These are phyloP conservation scores for Drosophila serrata DNA, from an alignment of 1,140 invertebrate genomes.

Conservation along the genomic window DNA sequence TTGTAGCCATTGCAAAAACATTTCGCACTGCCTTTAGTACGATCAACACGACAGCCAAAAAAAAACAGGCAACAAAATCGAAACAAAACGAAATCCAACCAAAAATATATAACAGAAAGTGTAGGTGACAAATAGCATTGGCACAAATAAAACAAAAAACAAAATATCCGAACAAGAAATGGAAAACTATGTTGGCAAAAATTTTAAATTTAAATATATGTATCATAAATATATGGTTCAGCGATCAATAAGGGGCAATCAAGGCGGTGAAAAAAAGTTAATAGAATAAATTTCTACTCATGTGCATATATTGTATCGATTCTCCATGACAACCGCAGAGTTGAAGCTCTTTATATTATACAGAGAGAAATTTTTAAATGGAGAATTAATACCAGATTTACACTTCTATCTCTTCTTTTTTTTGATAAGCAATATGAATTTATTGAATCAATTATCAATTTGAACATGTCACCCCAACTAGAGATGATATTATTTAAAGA, in stretches of 20 bases:
- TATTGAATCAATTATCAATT: no score
- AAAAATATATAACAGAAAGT: constrained; percentile 49
- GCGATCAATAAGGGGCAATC: constrained; percentile 5
- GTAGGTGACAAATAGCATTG: constrained; percentile 70
- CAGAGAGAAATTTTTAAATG: no score
- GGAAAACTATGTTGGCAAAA: constrained; percentile 51
- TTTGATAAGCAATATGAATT: no score
- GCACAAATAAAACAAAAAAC: constrained; percentile 10
- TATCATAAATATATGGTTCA: constrained; percentile 49
- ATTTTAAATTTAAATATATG: constrained; percentile 41
- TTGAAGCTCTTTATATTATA: neutral
- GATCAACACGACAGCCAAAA: constrained; percentile 32
- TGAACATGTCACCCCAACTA: no score
- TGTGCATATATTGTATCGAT: constrained; percentile 21
- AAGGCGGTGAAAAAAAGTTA: constrained; percentile 17
- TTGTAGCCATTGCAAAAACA: constrained; percentile 64
- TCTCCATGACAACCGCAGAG: constrained; percentile 3
- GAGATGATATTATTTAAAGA: no score
- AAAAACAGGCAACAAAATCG: constrained; percentile 8
- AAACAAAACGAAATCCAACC: constrained; percentile 48
- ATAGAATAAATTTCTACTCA: constrained; percentile 37
- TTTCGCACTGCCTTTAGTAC: constrained; percentile 73
- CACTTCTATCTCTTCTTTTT: no score
- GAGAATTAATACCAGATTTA: no score
- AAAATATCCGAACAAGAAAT: constrained; percentile 34